Conservation (phyloP, 2,888 invertebrate species). For the Colostygia pectinataria region DNA sequence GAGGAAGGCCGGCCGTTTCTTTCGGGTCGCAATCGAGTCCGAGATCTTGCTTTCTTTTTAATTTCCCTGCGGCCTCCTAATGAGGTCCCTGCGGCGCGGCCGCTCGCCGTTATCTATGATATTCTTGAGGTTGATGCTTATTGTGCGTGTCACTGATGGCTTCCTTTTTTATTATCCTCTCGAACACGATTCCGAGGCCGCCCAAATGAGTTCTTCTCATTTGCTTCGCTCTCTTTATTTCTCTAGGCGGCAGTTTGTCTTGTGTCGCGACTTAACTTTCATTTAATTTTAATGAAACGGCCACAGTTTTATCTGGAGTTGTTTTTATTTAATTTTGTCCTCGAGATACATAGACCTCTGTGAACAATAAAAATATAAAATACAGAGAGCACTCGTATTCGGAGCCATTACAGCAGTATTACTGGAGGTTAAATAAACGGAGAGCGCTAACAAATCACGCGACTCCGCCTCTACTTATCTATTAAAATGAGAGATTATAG, state of each 20-base stretch:
- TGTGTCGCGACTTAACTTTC: slow-evolving; percentile 73
- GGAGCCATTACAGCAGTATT: slow-evolving; percentile 25
- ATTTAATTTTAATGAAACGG: slow-evolving; percentile 71
- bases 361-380: slow-evolving; percentile 30
- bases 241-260: slow-evolving; percentile 80
- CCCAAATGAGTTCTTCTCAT: slow-evolving; percentile 81
- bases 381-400: slow-evolving; percentile 28
- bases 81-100: slow-evolving; percentile 76
- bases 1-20: slow-evolving; percentile 76
- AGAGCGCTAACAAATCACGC: slow-evolving; percentile 69
- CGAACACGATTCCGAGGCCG: slow-evolving; percentile 81
- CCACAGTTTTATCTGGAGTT: slow-evolving; percentile 50
- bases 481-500: slow-evolving; percentile 82
- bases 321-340: slow-evolving; percentile 52
- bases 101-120: slow-evolving; percentile 80
- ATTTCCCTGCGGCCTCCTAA: slow-evolving; percentile 83
- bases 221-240: slow-evolving; percentile 81
- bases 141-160: slow-evolving; percentile 84
- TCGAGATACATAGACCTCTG: slow-evolving; percentile 37
- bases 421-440: slow-evolving; percentile 40
- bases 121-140: slow-evolving; percentile 84
- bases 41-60: slow-evolving; percentile 83
- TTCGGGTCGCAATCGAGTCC: slow-evolving; percentile 79
- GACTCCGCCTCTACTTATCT: slow-evolving; percentile 79
- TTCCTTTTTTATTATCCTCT: slow-evolving; percentile 83